Evolutionary conservation across 30 jellyfish, hydroid and myxozoan genomes (phyloP), one percentile per base, ranked within the genome.

Genomic region (Cassiopea xamachana): DNA sequence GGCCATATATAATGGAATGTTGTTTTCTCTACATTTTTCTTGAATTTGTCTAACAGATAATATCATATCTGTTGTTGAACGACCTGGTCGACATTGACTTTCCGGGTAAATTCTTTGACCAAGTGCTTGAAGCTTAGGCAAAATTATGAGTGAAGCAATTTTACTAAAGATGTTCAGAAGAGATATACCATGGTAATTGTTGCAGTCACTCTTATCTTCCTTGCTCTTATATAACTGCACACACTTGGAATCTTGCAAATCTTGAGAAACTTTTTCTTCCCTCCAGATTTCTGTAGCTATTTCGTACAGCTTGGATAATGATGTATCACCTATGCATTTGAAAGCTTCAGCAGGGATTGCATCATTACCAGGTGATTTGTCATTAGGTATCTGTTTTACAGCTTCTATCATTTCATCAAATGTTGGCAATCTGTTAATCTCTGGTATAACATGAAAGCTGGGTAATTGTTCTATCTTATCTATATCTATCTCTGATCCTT

Each of bases 11-110:
- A 86, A 58, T 4, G 60, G 51, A 16, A 48, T 43, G 68, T 48
- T 48, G 75, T 87, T 27, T 51, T 87, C 81, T 49, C 81, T 58
- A 60, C 82, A 74, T 45, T 87, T 75, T 68, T 48, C 94, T 47
- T 87, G 94, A 47, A 87, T 82, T 43, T 75, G 90, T 19, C 89
- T 17, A 12, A 59, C 82, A 10, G 83, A 61, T 45, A 87, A 87
- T 68, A 74, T 19, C 94, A 87, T 87, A 59, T 75, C 90, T 1
- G 83, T 87, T 16, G 88, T 87, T 15, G 74, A 27, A 7, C 94
- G 77, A n/a, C 60, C 89, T 46, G 79, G 72, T 4, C 94, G 73
- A 45, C 90, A 87, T 51, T 87, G 94, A 50, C 75, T 18, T 69
- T 73, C 94, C 49, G 90, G 73, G 72, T 75, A 69, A 19, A 74